Evolutionary conservation across 2,797 vertebrate genomes (phyloP).

Genomic region (Parauchenoglanis punctatus): DNA sequence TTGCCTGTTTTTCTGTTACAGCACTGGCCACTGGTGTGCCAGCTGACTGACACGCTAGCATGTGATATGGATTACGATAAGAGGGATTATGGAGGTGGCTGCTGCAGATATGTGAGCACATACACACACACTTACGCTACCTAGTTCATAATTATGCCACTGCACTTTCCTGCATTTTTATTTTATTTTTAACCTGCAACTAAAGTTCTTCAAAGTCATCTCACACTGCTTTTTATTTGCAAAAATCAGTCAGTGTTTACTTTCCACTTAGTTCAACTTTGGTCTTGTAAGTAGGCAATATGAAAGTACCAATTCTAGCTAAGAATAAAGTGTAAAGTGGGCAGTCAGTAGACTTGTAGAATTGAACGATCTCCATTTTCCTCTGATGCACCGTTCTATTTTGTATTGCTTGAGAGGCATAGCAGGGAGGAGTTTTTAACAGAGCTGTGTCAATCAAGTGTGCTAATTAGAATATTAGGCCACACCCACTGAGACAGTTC

Average conservation of each 20-base stretch:
- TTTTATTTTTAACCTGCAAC: not conserved
- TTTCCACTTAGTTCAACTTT: too few relatives aligned
- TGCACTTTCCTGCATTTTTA: not conserved
- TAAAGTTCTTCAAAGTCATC: not conserved
- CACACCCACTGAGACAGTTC: not conserved
- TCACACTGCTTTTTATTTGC: not conserved
- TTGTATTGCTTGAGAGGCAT: not conserved
- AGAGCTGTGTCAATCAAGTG: not conserved
- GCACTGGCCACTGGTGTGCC: constrained; percentile 71
- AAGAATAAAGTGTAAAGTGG: not conserved
- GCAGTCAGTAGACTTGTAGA: not conserved
- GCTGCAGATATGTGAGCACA: constrained; percentile 69
- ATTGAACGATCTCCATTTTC: not conserved
- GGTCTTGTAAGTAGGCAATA: not conserved
- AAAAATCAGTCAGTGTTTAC: not conserved
- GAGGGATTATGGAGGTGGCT: constrained; percentile 79
- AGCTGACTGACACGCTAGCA: constrained; percentile 75
- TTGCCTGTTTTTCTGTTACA: constrained; percentile 24
- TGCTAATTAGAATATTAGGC: not conserved
- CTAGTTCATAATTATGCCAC: not conserved
- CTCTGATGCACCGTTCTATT: not conserved
- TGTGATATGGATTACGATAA: constrained; percentile 83
- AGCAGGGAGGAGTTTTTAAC: not conserved
- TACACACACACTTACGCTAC: not conserved
- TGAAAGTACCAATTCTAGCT: not conserved